Conservation (phyloP, 2,888 invertebrate species). For the Bruchidius siliquastri region DNA sequence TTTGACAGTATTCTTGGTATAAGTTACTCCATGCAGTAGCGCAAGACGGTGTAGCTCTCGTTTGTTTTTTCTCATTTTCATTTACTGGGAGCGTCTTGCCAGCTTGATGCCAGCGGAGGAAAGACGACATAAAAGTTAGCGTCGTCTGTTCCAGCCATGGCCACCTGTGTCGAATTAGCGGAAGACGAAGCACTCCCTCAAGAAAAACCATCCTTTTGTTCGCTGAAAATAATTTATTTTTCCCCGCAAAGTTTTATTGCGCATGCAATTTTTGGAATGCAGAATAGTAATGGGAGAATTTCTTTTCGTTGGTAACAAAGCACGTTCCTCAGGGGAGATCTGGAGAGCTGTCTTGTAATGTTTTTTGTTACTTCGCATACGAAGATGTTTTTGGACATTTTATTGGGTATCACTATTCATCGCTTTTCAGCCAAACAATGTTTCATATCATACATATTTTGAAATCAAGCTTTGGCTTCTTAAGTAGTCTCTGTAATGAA, state of each 20-base stretch:
- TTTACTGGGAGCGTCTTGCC: background rate
- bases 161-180: constrained; percentile 47
- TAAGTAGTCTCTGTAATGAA: too few species aligned
- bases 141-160: constrained; percentile 25
- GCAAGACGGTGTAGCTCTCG: background rate
- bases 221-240: background rate
- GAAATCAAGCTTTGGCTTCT: too few species aligned
- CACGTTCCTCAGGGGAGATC: background rate
- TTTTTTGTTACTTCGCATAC: background rate
- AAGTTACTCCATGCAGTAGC: background rate
- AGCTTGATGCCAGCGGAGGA: background rate
- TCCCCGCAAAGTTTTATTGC: background rate
- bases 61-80: background rate
- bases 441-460: too few species aligned
- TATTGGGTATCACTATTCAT: too few species aligned
- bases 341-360: background rate
- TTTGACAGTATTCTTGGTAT: background rate
- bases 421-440: too few species aligned
- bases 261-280: background rate
- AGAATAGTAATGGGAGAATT: background rate
- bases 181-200: constrained; percentile 39
- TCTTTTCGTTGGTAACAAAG: background rate
- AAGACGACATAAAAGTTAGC: constrained; percentile 30
- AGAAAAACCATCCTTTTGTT: background rate
- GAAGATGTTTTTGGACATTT: too few species aligned